A percentile compares a stretch with the other conserved stretches of the same genome.
These are phyloP conservation scores for Phragmatobia fuliginosa DNA, from an alignment of 2,888 invertebrate genomes.

Conservation along the genomic window DNA sequence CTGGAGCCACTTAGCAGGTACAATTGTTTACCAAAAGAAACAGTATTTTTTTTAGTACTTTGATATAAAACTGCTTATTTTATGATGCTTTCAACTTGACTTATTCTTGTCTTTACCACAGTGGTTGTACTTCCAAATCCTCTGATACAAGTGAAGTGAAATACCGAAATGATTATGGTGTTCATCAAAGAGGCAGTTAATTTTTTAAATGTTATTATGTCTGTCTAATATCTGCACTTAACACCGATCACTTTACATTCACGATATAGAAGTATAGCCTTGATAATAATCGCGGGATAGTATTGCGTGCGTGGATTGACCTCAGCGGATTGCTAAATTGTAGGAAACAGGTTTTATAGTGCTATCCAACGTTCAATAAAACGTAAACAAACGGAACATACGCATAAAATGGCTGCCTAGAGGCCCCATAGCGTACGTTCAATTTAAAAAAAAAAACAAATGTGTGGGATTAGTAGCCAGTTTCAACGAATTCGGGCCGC, in stretches of 20 bases:
- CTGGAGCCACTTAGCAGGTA: neutral
- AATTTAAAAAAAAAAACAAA: slow-evolving; percentile 32
- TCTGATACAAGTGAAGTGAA: too few relatives aligned
- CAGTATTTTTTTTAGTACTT: neutral
- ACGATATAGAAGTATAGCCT: slow-evolving; percentile 27
- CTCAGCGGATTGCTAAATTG: slow-evolving; percentile 53
- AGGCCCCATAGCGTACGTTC: slow-evolving; percentile 26
- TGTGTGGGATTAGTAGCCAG: slow-evolving; percentile 17
- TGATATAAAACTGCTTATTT: neutral
- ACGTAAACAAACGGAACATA: slow-evolving; percentile 54
- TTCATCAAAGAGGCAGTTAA: too few relatives aligned
- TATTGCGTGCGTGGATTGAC: slow-evolving; percentile 51
- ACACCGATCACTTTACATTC: neutral
- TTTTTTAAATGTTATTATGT: neutral
- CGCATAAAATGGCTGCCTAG: slow-evolving; percentile 47
- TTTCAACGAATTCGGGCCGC: slow-evolving; percentile 15
- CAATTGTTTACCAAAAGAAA: neutral
- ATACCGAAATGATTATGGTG: too few relatives aligned
- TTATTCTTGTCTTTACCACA: neutral
- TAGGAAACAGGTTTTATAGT: slow-evolving; percentile 50
- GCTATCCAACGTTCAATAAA: slow-evolving; percentile 47
- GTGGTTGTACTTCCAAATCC: too few relatives aligned
- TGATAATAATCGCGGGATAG: slow-evolving; percentile 43
- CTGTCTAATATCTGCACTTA: neutral
- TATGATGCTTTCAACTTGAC: neutral